phyloP scores from a whole-genome alignment of 1,140 invertebrate genomes.

The Drosophila pallidifrons region DNA sequence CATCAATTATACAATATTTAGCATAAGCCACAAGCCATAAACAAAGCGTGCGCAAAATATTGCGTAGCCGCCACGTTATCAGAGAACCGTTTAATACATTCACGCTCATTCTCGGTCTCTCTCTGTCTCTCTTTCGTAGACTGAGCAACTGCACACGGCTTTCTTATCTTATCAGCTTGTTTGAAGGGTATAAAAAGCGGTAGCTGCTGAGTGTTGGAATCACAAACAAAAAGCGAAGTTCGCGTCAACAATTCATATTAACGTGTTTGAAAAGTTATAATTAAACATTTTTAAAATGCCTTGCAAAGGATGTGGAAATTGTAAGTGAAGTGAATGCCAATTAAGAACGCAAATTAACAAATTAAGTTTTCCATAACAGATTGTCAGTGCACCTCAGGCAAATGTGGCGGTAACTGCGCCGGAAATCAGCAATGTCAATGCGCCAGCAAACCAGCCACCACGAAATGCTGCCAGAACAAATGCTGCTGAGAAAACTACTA shows the following conservation, averaged over 20 bases:
- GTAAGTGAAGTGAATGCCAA: constrained; percentile 39
- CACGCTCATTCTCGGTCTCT: constrained; percentile 43
- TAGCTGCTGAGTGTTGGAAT: neutral
- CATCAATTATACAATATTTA: constrained; percentile 8
- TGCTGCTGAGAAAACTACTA: neutral
- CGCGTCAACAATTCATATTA: constrained; percentile 1
- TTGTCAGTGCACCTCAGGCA: constrained; percentile 69
- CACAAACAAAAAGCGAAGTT: constrained; percentile 18
- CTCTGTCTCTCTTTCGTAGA: neutral
- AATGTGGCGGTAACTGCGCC: constrained; percentile 64
- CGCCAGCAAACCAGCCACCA: constrained; percentile 38
- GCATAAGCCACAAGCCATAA: constrained; percentile 14
- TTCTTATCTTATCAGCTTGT: constrained; percentile 56
- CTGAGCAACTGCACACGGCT: constrained; percentile 59
- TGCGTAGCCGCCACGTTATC: constrained; percentile 14
- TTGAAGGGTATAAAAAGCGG: constrained; percentile 47
- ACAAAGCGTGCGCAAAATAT: constrained; percentile 55
- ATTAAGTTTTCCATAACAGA: constrained; percentile 29
- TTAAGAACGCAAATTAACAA: neutral
- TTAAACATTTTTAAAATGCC: constrained; percentile 51
- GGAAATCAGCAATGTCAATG: constrained; percentile 68
- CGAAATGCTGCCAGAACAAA: constrained; percentile 59
- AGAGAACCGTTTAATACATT: neutral
- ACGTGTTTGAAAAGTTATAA: constrained; percentile 5
- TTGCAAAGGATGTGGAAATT: constrained; percentile 77